Evolutionary conservation across 1,140 invertebrate species (phyloP).

Genomic region (Nixonia krombeini): DNA sequence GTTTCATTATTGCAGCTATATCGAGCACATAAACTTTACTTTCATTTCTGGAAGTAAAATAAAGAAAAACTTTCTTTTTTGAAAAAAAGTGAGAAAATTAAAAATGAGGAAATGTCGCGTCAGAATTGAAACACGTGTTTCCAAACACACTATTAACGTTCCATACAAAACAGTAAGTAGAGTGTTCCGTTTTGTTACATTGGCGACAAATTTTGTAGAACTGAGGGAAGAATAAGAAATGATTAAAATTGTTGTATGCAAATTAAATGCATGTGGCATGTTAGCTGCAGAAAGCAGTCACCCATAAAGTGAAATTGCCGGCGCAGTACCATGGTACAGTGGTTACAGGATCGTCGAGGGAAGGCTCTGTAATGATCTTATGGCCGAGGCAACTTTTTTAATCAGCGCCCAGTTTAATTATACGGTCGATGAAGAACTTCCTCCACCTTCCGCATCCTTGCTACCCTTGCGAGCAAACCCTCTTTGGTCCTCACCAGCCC

Average conservation of each 20-base stretch:
- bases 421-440: conserved; percentile 68
- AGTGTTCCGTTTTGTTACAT: too few species aligned
- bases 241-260: not conserved
- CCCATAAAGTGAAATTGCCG: conserved; percentile 21
- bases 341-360: conserved; percentile 42
- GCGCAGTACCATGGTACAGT: conserved; percentile 39
- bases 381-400: conserved; percentile 70
- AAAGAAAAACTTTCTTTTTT: too few species aligned
- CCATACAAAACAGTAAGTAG: too few species aligned
- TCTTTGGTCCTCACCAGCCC: conserved; percentile 51
- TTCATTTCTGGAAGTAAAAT: too few species aligned
- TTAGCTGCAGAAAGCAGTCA: not conserved
- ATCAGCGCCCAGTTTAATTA: conserved; percentile 71
- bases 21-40: too few species aligned
- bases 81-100: too few species aligned
- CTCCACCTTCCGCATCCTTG: conserved; percentile 46
- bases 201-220: too few species aligned
- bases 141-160: too few species aligned
- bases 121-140: too few species aligned
- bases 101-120: too few species aligned
- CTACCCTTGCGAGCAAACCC: conserved; percentile 45
- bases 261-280: not conserved
- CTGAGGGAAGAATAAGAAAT: too few species aligned
- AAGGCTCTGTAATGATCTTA: conserved; percentile 69
- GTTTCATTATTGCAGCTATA: too few species aligned